These are phyloP conservation scores for Gymnodraco acuticeps DNA, from an alignment of 2,797 vertebrate genomes.

Conservation along the genomic window DNA sequence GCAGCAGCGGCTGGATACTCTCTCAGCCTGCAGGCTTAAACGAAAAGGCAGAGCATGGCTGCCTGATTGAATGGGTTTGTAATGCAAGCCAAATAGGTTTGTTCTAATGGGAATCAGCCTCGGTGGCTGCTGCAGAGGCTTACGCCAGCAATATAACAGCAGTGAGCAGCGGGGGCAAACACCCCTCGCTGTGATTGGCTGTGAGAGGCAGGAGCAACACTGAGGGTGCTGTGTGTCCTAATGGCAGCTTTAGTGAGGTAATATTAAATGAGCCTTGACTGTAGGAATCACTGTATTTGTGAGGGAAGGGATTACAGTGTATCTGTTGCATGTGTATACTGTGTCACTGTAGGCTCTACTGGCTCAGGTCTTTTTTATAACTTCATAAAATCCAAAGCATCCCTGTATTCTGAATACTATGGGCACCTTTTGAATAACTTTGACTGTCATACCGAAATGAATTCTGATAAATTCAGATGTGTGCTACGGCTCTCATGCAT, in stretches of 20 bases:
- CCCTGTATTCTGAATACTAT: neutral
- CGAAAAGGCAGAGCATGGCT: conserved; percentile 63
- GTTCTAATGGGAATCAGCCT: conserved; percentile 77
- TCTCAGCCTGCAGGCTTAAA: conserved; percentile 65
- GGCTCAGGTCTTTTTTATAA: conserved; percentile 9
- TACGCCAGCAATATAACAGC: conserved; percentile 57
- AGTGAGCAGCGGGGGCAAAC: conserved; percentile 54
- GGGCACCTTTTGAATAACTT: no score
- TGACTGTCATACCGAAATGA: no score
- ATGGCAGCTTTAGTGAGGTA: conserved; percentile 52
- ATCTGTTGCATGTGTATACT: neutral
- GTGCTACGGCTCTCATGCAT: no score
- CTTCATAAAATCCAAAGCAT: neutral
- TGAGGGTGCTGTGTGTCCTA: conserved; percentile 62
- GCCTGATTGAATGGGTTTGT: conserved; percentile 79
- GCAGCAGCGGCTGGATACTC: conserved; percentile 65
- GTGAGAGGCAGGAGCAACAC: conserved; percentile 53
- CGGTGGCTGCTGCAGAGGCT: conserved; percentile 65
- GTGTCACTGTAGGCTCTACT: neutral
- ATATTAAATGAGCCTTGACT: conserved; percentile 60
- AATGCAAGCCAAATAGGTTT: conserved; percentile 80
- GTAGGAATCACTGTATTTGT: conserved; percentile 18
- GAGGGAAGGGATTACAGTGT: neutral
- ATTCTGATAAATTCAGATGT: no score
- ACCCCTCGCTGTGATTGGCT: conserved; percentile 63